Percentiles rank a stretch among this genome's conserved stretches.
Evolutionary conservation across 2,888 invertebrate species (phyloP).

Genomic region (Zygothrica quintamaculata): DNA sequence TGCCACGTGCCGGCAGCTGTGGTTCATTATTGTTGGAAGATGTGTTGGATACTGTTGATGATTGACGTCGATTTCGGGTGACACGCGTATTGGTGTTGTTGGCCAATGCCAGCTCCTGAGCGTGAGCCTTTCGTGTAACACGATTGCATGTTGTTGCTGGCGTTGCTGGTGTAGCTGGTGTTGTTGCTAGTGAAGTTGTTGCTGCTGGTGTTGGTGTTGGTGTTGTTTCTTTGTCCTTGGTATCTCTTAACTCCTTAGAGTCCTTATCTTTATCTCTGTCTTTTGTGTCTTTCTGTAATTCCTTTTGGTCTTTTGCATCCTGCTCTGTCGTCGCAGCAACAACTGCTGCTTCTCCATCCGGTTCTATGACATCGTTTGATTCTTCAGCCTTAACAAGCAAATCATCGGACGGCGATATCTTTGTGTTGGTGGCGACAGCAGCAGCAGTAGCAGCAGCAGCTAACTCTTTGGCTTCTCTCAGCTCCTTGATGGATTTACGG

Average conservation of each 20-base stretch:
- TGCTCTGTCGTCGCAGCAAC: constrained; percentile 15
- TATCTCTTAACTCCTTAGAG: constrained; percentile 18
- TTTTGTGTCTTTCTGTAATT: constrained; percentile 54
- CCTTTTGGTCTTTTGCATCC: constrained; percentile 44
- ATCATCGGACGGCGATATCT: constrained; percentile 44
- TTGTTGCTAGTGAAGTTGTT: constrained; percentile 30
- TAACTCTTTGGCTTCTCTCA: constrained; percentile 67
- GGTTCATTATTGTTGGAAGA: constrained; percentile 36
- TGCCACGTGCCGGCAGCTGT: constrained; percentile 58
- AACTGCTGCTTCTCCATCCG: constrained; percentile 17
- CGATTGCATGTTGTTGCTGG: constrained; percentile 65
- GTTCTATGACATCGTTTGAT: constrained; percentile 43
- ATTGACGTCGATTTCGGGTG: constrained; percentile 78
- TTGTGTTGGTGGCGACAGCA: constrained; percentile 14
- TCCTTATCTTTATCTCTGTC: constrained; percentile 25
- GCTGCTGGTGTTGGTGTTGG: constrained; percentile 35
- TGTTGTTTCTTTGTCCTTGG: constrained; percentile 45
- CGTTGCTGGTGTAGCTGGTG: constrained; percentile 29
- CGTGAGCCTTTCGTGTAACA: constrained; percentile 82
- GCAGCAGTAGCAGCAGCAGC: constrained; percentile 3
- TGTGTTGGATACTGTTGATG: constrained; percentile 50
- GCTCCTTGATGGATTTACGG: constrained; percentile 78
- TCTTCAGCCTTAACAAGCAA: constrained; percentile 49
- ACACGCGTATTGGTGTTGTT: constrained; percentile 73
- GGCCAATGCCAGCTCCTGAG: constrained; percentile 72